Percentiles rank a stretch among this genome's conserved stretches.
Evolutionary conservation across 2,797 vertebrate species (phyloP).

Genomic region (Gallinago nigripennis): DNA sequence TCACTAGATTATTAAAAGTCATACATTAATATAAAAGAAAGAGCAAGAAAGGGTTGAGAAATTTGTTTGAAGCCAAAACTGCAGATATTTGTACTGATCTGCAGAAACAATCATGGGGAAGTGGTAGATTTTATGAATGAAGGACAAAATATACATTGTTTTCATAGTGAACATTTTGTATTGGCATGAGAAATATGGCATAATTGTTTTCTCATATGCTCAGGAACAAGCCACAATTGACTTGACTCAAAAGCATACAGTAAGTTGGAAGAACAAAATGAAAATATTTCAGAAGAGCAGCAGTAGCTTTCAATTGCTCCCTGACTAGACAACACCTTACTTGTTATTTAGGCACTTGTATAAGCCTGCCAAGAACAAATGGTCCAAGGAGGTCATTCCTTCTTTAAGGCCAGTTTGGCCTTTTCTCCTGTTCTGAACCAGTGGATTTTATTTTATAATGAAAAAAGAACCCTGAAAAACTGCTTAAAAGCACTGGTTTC

Average conservation of each 20-base stretch:
- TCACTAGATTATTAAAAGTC: not conserved
- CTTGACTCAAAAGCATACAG: not conserved
- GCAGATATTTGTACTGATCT: not conserved
- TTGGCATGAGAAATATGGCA: slow-evolving; percentile 30
- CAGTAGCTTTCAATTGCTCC: not conserved
- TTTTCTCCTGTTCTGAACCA: not conserved
- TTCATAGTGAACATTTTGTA: slow-evolving; percentile 31
- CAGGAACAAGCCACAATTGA: not conserved
- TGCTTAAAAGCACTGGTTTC: not conserved
- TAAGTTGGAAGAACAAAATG: slow-evolving; percentile 25
- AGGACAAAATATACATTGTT: slow-evolving; percentile 2
- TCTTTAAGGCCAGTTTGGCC: not conserved
- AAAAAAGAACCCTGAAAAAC: not conserved
- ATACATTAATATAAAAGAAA: not conserved
- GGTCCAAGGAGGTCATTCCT: not conserved
- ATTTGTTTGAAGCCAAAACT: not conserved
- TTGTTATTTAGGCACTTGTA: not conserved
- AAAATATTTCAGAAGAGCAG: slow-evolving; percentile 34
- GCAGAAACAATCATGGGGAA: slow-evolving; percentile 25
- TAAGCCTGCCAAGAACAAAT: not conserved
- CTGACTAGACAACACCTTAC: slow-evolving; percentile 20
- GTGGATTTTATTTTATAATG: not conserved
- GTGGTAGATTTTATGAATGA: slow-evolving; percentile 53
- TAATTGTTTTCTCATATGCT: slow-evolving; percentile 59
- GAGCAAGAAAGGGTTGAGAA: not conserved